These are phyloP conservation scores for Deilephila porcellus DNA, from an alignment of 2,888 invertebrate genomes.

Conservation along the genomic window DNA sequence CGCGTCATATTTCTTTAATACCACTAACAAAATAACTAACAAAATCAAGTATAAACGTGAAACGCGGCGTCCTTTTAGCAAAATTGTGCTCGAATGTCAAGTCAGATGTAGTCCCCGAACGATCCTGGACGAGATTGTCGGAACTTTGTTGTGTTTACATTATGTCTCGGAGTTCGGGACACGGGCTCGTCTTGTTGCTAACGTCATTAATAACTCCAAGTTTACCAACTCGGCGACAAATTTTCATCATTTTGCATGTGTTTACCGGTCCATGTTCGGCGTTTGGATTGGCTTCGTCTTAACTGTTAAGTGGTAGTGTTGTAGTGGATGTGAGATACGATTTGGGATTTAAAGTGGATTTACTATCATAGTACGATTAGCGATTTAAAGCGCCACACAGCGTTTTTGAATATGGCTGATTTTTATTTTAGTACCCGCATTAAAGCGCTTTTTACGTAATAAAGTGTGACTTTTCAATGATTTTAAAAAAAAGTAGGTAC, in stretches of 20 bases:
- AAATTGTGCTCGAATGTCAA: slow-evolving; percentile 25
- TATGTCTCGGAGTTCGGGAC: slow-evolving; percentile 7
- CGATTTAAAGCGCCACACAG: too few species aligned
- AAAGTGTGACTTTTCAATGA: too few species aligned
- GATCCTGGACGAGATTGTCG: slow-evolving; percentile 29
- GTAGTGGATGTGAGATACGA: not conserved
- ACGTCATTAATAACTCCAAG: slow-evolving; percentile 26
- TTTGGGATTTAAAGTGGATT: too few species aligned
- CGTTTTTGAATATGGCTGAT: too few species aligned
- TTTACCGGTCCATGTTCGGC: slow-evolving; percentile 16
- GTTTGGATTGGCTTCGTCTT: slow-evolving; percentile 4
- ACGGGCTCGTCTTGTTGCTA: slow-evolving; percentile 19
- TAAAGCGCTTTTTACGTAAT: too few species aligned
- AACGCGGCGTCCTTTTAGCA: slow-evolving; percentile 18
- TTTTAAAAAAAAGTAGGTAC: too few species aligned
- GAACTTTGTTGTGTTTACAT: slow-evolving; percentile 18
- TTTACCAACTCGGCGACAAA: slow-evolving; percentile 21
- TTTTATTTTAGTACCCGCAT: too few species aligned
- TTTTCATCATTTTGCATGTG: slow-evolving; percentile 26
- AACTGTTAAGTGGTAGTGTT: not conserved
- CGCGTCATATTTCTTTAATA: not conserved
- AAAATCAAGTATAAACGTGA: not conserved
- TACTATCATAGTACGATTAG: too few species aligned
- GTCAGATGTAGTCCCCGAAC: slow-evolving; percentile 21
- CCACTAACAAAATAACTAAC: not conserved